Base-by-base conservation (phyloP, 1,140 invertebrate species). In the Drosophila subpulchrella region DNA sequence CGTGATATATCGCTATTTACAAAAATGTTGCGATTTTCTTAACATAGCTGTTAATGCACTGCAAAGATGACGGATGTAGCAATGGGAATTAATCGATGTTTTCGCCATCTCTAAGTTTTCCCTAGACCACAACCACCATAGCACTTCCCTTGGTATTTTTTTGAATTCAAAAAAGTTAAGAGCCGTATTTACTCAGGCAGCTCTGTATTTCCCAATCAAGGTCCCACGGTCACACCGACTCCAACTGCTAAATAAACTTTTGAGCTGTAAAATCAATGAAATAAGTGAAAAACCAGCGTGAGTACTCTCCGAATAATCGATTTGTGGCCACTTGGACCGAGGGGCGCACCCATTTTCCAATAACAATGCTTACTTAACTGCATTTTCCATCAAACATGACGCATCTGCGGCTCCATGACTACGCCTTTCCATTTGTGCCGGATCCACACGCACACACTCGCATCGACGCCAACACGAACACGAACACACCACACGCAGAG, bases 321-420 rank as follows among this genome's bases (percentile, higher is more conserved):
- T 86, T 86, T 86, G 65, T 77, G 47, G 13, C 10, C 61, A 4
- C 2, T 6, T 42, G 0, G 3, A 12, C 24, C 20, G 10, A 36
- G 6, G 36, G 0, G 44, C 15, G 6, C 0, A 10, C 1, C 24
- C 13, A 47, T 5, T 44, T n/a, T 13, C 11, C 10, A 42, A 15
- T 71, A 80, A 71, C 39, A 12, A 47, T 6, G 24, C 38, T 42
- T 90, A 81, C 80, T 89, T 81, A 81, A 78, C 60, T 75, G 50
- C 62, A 78, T 84, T 90, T 89, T 89, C 46, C n/a, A 65, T 74
- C 72, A 90, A 89, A 89, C 84, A 89, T 89, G 81, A 90, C 84
- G 77, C 84, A 89, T 89, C 80, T 89, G 84, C 75, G 58, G 55
- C 41, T 81, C 74, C 63, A 86, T 78, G 73, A 30, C 67, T 66